Evolutionary conservation across 1,140 invertebrate species (phyloP).

Genomic region (Sycophaga agraensis): DNA sequence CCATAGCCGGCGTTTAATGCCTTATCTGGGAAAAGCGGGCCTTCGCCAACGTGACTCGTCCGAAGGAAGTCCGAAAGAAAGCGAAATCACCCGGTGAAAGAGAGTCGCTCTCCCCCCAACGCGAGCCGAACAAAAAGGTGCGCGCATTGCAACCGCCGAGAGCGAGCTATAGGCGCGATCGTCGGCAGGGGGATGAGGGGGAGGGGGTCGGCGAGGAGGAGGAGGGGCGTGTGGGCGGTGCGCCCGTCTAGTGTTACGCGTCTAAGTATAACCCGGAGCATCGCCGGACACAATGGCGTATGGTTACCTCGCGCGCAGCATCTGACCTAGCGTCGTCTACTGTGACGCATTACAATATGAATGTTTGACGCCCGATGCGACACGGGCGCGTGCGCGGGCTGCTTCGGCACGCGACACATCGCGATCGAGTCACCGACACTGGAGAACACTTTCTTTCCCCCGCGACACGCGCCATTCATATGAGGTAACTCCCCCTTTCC

Average conservation of each 20-base stretch:
- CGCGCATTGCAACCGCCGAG: background rate
- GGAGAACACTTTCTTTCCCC: conserved; percentile 11
- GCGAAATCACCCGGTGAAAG: too few species aligned
- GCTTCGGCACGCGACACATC: conserved; percentile 45
- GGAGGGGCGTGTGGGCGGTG: conserved; percentile 47
- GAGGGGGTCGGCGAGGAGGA: conserved; percentile 33
- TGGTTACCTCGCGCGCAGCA: conserved; percentile 41
- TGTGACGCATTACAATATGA: conserved; percentile 56
- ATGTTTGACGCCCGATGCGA: conserved; percentile 39
- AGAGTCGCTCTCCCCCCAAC: background rate
- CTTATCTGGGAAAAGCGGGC: background rate
- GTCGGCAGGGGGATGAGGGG: background rate
- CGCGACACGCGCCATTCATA: too few species aligned
- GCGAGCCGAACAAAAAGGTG: background rate
- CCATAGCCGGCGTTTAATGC: background rate
- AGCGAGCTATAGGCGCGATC: background rate
- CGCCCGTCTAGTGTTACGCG: conserved; percentile 42
- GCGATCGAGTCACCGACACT: conserved; percentile 23
- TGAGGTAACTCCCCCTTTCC: background rate
- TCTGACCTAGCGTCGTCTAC: conserved; percentile 48
- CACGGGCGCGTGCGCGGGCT: conserved; percentile 21
- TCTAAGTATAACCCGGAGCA: conserved; percentile 35
- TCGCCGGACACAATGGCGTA: conserved; percentile 42
- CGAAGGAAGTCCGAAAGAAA: too few species aligned
- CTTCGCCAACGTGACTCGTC: background rate